Conservation (phyloP, 2,888 invertebrate genomes). For the Caenorhabditis sp. region DNA sequence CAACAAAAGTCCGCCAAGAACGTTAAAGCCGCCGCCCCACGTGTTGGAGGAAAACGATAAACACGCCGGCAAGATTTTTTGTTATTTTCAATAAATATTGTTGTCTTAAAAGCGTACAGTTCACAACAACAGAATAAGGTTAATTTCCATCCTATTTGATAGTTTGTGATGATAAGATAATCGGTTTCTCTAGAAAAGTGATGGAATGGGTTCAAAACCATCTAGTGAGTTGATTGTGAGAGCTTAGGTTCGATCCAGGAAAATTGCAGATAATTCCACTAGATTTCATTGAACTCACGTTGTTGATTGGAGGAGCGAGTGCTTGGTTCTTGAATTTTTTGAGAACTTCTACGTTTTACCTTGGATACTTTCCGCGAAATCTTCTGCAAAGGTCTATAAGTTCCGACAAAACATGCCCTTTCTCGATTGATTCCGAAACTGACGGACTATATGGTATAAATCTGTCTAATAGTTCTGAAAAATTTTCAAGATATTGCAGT, state of each 20-base stretch:
- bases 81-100: constrained; percentile 48
- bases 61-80: constrained; percentile 28
- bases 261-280: background rate
- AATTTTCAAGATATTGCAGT: background rate
- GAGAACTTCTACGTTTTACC: background rate
- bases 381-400: background rate
- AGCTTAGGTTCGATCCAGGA: too few species aligned
- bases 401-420: background rate
- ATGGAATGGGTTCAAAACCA: constrained; percentile 1
- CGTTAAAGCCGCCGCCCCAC: constrained; percentile 86
- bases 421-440: background rate
- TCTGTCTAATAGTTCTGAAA: background rate
- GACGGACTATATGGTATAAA: background rate
- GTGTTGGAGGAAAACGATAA: constrained; percentile 98
- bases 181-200: background rate
- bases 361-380: background rate
- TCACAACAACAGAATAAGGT: background rate
- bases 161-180: background rate
- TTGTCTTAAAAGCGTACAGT: constrained; percentile 14
- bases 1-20: constrained; percentile 87
- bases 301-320: background rate
- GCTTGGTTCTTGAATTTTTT: background rate
- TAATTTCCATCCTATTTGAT: background rate
- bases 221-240: background rate
- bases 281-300: background rate